Conservation (phyloP, 92 coral and sea anemone species). For the Muricea muricata region DNA sequence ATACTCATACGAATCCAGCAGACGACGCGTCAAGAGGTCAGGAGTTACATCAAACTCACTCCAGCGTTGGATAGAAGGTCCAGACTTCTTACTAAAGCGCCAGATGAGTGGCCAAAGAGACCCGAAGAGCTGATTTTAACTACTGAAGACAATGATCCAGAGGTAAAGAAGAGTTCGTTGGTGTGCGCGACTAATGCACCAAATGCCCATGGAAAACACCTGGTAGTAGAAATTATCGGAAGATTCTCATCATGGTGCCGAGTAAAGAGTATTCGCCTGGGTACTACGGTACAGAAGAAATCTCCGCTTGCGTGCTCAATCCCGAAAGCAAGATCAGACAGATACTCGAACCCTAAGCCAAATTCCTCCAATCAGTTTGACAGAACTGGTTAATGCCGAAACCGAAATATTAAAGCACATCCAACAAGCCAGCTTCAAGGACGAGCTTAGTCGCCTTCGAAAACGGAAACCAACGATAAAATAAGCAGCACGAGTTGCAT, state of each 20-base stretch:
- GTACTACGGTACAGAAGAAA: conserved; percentile 28
- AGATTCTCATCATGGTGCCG: conserved; percentile 19
- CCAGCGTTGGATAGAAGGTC: conserved; percentile 15
- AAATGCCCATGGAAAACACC: background rate
- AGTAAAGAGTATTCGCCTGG: background rate
- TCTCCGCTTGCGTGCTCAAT: background rate
- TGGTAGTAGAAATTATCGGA: background rate
- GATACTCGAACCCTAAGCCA: too few relatives aligned
- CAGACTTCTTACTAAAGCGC: background rate
- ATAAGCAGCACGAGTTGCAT: conserved; percentile 42
- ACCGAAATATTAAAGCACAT: conserved; percentile 47
- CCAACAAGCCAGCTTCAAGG: conserved; percentile 47
- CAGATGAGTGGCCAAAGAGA: background rate
- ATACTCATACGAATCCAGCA: background rate
- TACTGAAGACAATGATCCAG: too few relatives aligned
- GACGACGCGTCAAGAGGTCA: too few relatives aligned
- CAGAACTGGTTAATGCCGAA: conserved; percentile 59
- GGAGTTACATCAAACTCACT: too few relatives aligned
- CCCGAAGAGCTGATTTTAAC: background rate
- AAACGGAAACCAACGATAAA: background rate
- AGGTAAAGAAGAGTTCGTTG: too few relatives aligned
- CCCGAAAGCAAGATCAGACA: too few relatives aligned
- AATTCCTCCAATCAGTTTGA: too few relatives aligned
- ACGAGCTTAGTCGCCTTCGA: conserved; percentile 42
- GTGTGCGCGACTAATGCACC: conserved; percentile 9